Evolutionary conservation across 2,888 invertebrate genomes (phyloP), one percentile per base, ranked within the genome.

Genomic region (Embidobia sp.): DNA sequence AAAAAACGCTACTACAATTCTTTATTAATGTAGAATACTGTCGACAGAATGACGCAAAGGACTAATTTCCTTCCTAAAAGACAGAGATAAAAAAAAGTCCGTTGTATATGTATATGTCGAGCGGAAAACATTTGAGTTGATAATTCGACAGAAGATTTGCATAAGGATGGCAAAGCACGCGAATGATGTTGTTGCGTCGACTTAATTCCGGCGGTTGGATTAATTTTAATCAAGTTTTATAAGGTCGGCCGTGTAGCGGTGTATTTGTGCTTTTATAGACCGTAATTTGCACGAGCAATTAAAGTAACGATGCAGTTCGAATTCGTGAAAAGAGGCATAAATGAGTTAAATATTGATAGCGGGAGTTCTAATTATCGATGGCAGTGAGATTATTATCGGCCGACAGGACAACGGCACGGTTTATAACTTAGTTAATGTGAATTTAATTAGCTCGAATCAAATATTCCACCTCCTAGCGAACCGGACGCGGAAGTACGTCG

Each of bases 401-500:
- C 10, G 49, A 27, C 35, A 35, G 49, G 66, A 74, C 61, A 66
- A 57, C 42, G 48, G 59, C 46, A 53, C 51, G 74, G 31, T 66
- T 76, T 64, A 57, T 57, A 70, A 70, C 64, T 70, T 64, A 49
- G 57, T 63, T 64, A 76, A 76, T 76, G 69, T 10, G 64, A 64
- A 57, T 70, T 76, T 76, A 76, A 76, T 76, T 76, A 63, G 69
- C 64, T 51, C 29, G 51, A 76, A 69, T 76, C 70, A 66, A 77
- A 77, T 72, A 70, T 77, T 77, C 70, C 70, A 51, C 46, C 69
- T 57, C 18, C 44, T 42, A 57, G 76, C 48, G 35, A 66, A 53
- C 70, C 76, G 70, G 76, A 77, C 72, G 72, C 72, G 77, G 70
- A 77, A 77, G 64, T 61, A 48, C 40, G 15, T 49, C 49, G 46